Conservation (phyloP, 2,888 invertebrate genomes). For the Bellardia pandia region DNA sequence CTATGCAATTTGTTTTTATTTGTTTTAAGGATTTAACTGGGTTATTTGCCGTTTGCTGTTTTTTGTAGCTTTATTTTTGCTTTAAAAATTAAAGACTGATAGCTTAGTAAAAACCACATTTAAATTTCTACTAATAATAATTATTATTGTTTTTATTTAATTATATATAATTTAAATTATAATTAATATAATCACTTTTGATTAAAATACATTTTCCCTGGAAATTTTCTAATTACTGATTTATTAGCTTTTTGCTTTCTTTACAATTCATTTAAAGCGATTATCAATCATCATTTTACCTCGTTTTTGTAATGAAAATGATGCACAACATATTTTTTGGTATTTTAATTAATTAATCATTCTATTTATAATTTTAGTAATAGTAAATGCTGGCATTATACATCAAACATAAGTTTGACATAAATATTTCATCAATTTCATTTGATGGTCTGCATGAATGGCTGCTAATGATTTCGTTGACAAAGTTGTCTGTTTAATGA, state of each 20-base stretch:
- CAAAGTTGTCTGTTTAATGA: constrained; percentile 1
- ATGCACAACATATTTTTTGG: not conserved
- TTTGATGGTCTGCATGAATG: not conserved
- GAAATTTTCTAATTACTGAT: not conserved
- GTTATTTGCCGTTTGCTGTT: not conserved
- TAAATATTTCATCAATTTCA: constrained; percentile 15
- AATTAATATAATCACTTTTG: not conserved
- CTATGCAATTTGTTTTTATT: constrained; percentile 71
- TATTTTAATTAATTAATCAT: constrained; percentile 32
- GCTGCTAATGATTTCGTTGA: not conserved
- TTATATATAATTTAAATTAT: not conserved
- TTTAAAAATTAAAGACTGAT: not conserved
- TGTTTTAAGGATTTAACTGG: constrained; percentile 50
- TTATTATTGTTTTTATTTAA: constrained; percentile 1
- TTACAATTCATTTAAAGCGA: not conserved
- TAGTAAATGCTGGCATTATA: not conserved
- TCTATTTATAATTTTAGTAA: constrained; percentile 17
- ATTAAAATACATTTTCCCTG: not conserved
- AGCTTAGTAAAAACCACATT: no score
- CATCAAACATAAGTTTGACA: constrained; percentile 11
- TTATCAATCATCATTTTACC: constrained; percentile 22
- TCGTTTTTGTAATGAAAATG: not conserved
- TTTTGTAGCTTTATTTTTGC: not conserved
- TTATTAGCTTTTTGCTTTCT: not conserved
- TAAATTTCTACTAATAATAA: no score